A percentile compares a stretch with the other conserved stretches of the same genome.
These are phyloP conservation scores for Macrosoma leucophasiata DNA, from an alignment of 2,888 invertebrate genomes.

Conservation along the genomic window DNA sequence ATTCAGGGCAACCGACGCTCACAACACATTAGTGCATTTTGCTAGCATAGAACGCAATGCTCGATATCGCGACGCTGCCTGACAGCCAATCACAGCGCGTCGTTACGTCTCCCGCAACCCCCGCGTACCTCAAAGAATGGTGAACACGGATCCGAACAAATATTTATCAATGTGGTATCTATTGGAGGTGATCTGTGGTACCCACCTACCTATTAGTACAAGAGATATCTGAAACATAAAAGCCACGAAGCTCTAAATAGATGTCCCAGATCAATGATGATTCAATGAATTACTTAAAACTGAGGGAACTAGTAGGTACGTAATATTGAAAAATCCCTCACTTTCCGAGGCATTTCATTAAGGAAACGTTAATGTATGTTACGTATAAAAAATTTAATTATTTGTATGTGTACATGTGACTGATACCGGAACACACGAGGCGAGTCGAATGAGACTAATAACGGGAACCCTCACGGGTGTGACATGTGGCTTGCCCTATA, in stretches of 20 bases:
- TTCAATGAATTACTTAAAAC: conserved; percentile 1
- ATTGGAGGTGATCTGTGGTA: too few species aligned
- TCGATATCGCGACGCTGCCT: too few species aligned
- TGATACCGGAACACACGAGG: conserved; percentile 49
- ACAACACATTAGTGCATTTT: too few species aligned
- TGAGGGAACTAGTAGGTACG: conserved; percentile 16
- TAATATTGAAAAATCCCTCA: conserved; percentile 9
- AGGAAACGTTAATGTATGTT: conserved; percentile 8
- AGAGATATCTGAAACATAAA: too few species aligned
- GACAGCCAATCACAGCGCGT: too few species aligned
- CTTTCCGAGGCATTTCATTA: conserved; percentile 2
- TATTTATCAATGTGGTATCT: too few species aligned
- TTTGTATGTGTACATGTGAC: conserved; percentile 20
- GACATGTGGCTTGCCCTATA: conserved; percentile 54
- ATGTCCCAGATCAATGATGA: conserved; percentile 7
- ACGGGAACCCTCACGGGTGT: conserved; percentile 42
- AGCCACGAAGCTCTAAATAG: not conserved
- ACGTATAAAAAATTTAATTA: conserved; percentile 19
- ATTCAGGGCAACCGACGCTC: too few species aligned
- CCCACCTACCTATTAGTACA: too few species aligned
- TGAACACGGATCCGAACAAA: too few species aligned
- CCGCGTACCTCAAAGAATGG: too few species aligned
- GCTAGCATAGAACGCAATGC: too few species aligned
- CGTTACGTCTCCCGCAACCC: too few species aligned
- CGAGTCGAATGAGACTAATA: conserved; percentile 64